Base-by-base conservation (phyloP, 2,888 invertebrate genomes). In the Helleia helle region DNA sequence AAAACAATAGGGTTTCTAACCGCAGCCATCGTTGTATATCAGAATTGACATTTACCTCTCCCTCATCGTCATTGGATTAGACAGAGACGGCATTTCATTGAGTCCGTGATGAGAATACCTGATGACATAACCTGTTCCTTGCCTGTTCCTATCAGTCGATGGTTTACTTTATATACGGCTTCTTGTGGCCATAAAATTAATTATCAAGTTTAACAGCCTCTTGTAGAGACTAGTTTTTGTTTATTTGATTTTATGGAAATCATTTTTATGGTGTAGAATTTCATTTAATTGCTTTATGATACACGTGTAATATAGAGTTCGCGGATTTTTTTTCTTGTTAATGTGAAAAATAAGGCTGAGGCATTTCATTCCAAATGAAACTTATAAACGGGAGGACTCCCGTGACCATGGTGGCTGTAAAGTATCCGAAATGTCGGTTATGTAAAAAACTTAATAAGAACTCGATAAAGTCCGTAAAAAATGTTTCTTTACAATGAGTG, bases 1-100 rank as follows among this genome's bases (percentile, higher is more conserved):
- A 46, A 42, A 44, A 48, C 46, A 50, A 50, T 71, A 74, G 62
- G 74, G 74, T 72, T 76, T 79, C 56, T 56, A 58, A 77, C 80
- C 79, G 60, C 52, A 49, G 44, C 43, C 41, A 40, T 43, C 41
- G 39, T 43, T 29, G 49, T 47, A 47, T 41, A 43, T 45, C 43
- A 36, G 31, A 45, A 42, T 39, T 41, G 40, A 26, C 39, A 42
- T 41, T 11, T 48, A 43, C 30, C 13, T 28, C 40, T 46, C 30
- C 38, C 45, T 39, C 48, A 18, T 42, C 29, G 28, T 7, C 31
- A 4, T 8, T 11, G 24, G 22, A 41, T 41, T 28, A 14, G 41
- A 47, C 26, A 43, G 36, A 38, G 48, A 50, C 34, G 37, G 40
- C 18, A 25, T 25, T 17, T 40, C 30, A 42, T 45, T 42, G 41